These are phyloP conservation scores for Autographa gamma DNA, from an alignment of 2,888 invertebrate species.

Conservation along the genomic window DNA sequence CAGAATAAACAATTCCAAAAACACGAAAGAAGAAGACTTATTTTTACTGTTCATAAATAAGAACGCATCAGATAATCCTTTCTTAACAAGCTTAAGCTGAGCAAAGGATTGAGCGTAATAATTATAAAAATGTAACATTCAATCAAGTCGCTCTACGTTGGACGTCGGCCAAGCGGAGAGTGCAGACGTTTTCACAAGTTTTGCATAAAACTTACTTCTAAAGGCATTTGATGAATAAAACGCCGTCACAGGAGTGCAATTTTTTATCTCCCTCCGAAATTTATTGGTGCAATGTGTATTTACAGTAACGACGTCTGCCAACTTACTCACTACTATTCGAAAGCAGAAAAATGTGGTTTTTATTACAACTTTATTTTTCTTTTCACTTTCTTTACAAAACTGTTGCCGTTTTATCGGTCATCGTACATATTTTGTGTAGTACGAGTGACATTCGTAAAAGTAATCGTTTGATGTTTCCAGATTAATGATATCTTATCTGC, in stretches of 20 bases:
- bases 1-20: background rate
- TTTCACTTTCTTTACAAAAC: conserved; percentile 60
- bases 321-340: conserved; percentile 67
- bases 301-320: conserved; percentile 73
- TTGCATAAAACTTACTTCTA: conserved; percentile 75
- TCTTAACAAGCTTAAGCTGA: conserved; percentile 7
- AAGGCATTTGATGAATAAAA: conserved; percentile 77
- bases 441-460: conserved; percentile 52
- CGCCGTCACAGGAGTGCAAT: conserved; percentile 64
- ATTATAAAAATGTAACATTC: conserved; percentile 41
- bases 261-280: conserved; percentile 69
- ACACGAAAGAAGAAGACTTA: background rate
- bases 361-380: conserved; percentile 61
- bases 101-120: conserved; percentile 1
- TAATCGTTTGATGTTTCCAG: conserved; percentile 60
- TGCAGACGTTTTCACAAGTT: conserved; percentile 78
- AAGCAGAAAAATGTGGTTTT: conserved; percentile 63
- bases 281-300: conserved; percentile 76
- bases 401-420: conserved; percentile 62
- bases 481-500: conserved; percentile 60
- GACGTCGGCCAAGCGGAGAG: conserved; percentile 71
- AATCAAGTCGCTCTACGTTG: conserved; percentile 66
- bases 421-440: conserved; percentile 46
- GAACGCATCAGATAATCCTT: background rate
- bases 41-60: background rate